Evolutionary conservation across 2,888 invertebrate species (phyloP), one percentile per base, ranked within the genome.

Genomic region (Caenorhabditis sp.): DNA sequence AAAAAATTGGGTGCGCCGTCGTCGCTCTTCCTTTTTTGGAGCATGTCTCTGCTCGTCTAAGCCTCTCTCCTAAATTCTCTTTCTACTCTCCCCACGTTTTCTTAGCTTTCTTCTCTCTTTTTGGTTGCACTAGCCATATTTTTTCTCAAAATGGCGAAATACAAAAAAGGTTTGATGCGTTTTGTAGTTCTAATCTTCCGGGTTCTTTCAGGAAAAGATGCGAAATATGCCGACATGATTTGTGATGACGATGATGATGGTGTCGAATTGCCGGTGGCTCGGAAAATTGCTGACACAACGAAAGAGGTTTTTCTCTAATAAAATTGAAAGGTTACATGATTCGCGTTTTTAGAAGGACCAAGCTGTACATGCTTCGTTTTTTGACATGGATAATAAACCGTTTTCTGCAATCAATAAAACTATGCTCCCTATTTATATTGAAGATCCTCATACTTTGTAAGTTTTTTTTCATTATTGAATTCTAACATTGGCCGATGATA

Each of bases 381-480:
- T 87, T 50, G 64, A 79, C 10, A 66, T 84, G n/a, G 81, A 83
- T 68, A 84, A 83, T 50, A 74, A 72, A 58, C 81, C 83, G 10
- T 83, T 85, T 36, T 81, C 82, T 2, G 84, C 83, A 1, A 76
- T 86, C 10, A 77, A 77, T 49, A 69, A 64, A 23, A 61, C 76
- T 26, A 69, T 83, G 68, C 37, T 83, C n/a, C 83, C 84, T 10
- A 66, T 68, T 53, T 84, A 85, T 58, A 82, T 83, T 31, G 85
- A 84, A 54, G 80, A 80, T 65, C 78, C 80, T n/a, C 62, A 68
- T 51, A 76, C 78, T 12, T 69, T 61, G 79, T 77, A 31, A 64
- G 73, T 54, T 10, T 43, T 8, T 1, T 19, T 57, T 36, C 8
- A 60, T 31, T 66, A 54, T 66, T 36, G 27, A 60, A 23, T 14